Evolutionary conservation across 2,113 vertebrate species (phyloP), one percentile per base, ranked within the genome.

Genomic region (Callithrix jacchus): DNA sequence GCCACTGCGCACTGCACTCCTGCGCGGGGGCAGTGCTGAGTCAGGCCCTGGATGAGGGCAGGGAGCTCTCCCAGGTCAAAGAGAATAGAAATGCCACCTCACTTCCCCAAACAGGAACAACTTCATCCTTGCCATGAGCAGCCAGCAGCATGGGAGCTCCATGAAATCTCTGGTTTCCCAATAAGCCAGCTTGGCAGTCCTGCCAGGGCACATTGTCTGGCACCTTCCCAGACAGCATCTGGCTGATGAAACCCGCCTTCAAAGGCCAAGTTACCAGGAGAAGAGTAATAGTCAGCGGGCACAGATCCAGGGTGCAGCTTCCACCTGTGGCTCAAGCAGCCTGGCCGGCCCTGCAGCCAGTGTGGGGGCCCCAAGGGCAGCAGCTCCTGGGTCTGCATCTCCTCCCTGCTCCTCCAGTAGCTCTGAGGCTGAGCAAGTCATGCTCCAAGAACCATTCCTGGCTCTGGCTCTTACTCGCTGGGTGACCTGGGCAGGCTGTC

Each of bases 201-300:
- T 10, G 8, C 17, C 11, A 1, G 27, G 73, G 58, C 30, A 37
- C 11, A 30, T 71, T 30, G 52, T 32, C 35, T 77, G 52, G 81
- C 37, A 16, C 20, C 37, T 16, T 58, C 37, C 81, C 81, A 70
- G 76, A 68, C 6, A 9, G 30, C 47, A 0, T 5, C 21, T 11
- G 25, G 32, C 61, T 66, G 16, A 40, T 5, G 21, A 47, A 42
- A 87, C 2, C 35, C 1, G 4, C 47, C 47, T n/a, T 40, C 12
- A 40, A 8, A 10, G 20, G 85, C 27, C 35, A 45, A 7, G 20
- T 42, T 42, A 87, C 32, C 52, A 1, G 0, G 52, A 87, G 85
- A 7, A 0, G 2, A 66, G 1, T 13, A 40, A n/a, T 6, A 6
- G 14, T 21, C 52, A 5, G 2, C 3, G 1, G 35, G 35, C 4